Evolutionary conservation across 2,797 vertebrate species (phyloP).

Genomic region (Paramormyrops hopkinsi): DNA sequence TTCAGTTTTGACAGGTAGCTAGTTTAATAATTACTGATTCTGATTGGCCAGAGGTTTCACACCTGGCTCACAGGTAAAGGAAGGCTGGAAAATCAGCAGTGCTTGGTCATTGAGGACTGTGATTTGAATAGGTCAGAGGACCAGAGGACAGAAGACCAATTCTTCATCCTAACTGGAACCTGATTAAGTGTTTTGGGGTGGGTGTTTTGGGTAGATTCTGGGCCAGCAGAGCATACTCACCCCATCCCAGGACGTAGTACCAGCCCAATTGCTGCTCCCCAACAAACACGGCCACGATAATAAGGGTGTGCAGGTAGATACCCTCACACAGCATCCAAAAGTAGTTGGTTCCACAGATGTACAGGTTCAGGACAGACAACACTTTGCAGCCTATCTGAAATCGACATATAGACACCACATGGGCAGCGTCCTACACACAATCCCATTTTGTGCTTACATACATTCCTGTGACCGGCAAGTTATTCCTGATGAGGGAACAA

Average conservation of each 20-base stretch:
- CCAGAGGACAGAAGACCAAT: not conserved
- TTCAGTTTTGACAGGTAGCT: not conserved
- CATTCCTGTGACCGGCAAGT: not conserved
- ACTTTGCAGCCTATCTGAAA: constrained; percentile 65
- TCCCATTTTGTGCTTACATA: not conserved
- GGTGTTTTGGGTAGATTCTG: not conserved
- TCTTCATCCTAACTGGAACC: not conserved
- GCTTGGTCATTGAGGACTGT: not conserved
- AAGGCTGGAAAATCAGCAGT: not conserved
- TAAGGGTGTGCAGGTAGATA: constrained; percentile 75
- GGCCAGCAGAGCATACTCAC: constrained; percentile 45
- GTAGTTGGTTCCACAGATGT: constrained; percentile 57
- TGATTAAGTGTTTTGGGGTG: not conserved
- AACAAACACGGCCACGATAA: constrained; percentile 71
- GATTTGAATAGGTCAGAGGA: not conserved
- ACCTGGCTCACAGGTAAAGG: not conserved
- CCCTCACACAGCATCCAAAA: constrained; percentile 79
- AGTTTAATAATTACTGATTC: not conserved
- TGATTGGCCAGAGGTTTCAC: not conserved
- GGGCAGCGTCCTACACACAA: not conserved
- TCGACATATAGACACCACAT: not conserved
- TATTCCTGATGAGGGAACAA: not conserved
- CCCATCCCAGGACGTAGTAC: constrained; percentile 73
- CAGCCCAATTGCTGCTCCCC: constrained; percentile 69
- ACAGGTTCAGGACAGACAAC: constrained; percentile 55